A percentile compares a stretch with the other conserved stretches of the same genome.
These are phyloP conservation scores for Bombyx mandarina DNA, from an alignment of 1,140 invertebrate species.

Conservation along the genomic window DNA sequence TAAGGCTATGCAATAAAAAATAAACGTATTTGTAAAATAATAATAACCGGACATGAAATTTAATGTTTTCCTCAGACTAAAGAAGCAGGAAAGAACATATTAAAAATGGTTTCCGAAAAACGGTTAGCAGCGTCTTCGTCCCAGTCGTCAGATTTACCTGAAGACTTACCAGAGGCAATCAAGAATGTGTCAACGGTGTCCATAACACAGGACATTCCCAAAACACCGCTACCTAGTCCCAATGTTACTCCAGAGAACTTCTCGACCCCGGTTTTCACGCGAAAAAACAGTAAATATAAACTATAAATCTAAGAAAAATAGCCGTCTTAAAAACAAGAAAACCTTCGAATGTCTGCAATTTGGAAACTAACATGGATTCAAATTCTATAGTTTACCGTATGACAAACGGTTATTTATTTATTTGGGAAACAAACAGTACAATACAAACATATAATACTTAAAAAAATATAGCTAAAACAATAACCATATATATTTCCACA, in stretches of 20 bases:
- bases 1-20: too few relatives aligned
- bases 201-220: slow-evolving; percentile 35
- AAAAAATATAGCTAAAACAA: too few relatives aligned
- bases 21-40: too few relatives aligned
- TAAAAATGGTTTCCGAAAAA: slow-evolving; percentile 81
- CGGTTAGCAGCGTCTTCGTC: slow-evolving; percentile 34
- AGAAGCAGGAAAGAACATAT: slow-evolving; percentile 90
- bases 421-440: too few relatives aligned
- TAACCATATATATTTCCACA: too few relatives aligned
- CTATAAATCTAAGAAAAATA: slow-evolving; percentile 4
- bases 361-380: too few relatives aligned
- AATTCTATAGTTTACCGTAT: too few relatives aligned
- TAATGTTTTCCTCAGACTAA: slow-evolving; percentile 78
- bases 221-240: slow-evolving; percentile 43
- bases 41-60: slow-evolving; percentile 14
- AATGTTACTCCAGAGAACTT: slow-evolving; percentile 49
- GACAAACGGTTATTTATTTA: too few relatives aligned
- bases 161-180: slow-evolving; percentile 50
- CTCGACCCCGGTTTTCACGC: slow-evolving; percentile 47
- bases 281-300: slow-evolving; percentile 49
- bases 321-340: too few relatives aligned
- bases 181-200: slow-evolving; percentile 42
- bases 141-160: slow-evolving; percentile 29
- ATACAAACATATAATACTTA: too few relatives aligned
- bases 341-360: too few relatives aligned